A percentile compares a stretch with the other conserved stretches of the same genome.
Conservation (phyloP, 2,797 vertebrate genomes). For the Cirrhinus mrigala region DNA sequence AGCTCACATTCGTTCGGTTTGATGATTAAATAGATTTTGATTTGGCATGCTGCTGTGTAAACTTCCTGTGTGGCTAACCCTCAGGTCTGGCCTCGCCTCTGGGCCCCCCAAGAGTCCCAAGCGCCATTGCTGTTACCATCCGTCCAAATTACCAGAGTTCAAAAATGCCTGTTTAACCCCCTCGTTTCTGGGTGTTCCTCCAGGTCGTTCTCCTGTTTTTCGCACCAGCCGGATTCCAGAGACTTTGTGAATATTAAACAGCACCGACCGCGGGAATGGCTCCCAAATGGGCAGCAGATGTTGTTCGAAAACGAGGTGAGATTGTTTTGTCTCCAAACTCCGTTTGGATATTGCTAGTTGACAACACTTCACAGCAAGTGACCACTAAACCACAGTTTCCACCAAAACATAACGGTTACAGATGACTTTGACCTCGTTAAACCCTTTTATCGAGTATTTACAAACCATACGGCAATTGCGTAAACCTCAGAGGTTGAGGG, state of each 20-base stretch:
- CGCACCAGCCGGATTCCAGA: constrained; percentile 73
- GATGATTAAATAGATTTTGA: constrained; percentile 81
- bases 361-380: constrained; percentile 71
- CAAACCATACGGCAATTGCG: constrained; percentile 46
- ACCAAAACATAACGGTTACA: constrained; percentile 68
- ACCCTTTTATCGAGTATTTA: constrained; percentile 7
- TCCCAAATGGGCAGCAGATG: constrained; percentile 84
- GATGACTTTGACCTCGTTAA: constrained; percentile 55
- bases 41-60: constrained; percentile 75
- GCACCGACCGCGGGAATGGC: constrained; percentile 78
- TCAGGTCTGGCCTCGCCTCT: constrained; percentile 71
- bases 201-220: constrained; percentile 24
- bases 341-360: constrained; percentile 76
- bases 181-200: constrained; percentile 72
- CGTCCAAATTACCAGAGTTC: constrained; percentile 79
- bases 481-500: constrained; percentile 58
- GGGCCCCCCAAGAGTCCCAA: constrained; percentile 70
- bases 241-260: constrained; percentile 82
- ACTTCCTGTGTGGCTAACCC: constrained; percentile 80
- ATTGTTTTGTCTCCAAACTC: constrained; percentile 80
- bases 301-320: constrained; percentile 71
- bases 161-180: constrained; percentile 71
- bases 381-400: constrained; percentile 63
- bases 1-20: constrained; percentile 67
- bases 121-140: constrained; percentile 76